Base-by-base conservation (phyloP, 2,888 invertebrate species). In the Oxyteleia sp. region DNA sequence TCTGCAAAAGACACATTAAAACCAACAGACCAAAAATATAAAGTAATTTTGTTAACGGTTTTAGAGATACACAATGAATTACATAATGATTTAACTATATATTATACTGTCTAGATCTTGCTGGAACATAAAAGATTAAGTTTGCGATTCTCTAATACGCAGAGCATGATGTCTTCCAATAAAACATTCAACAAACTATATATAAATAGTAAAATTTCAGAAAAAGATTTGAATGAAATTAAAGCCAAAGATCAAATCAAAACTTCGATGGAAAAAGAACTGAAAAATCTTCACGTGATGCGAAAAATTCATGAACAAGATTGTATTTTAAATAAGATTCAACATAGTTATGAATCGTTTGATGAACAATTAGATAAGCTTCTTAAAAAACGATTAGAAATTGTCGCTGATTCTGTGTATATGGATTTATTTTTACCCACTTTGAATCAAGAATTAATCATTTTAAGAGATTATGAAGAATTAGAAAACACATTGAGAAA, bases 381-480 rank as follows among this genome's bases (percentile, higher is more conserved):
- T 2, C 94, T 95, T 78, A 91, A 94, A 20, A 94, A 95, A 74
- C 95, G 96, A 23, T 93, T 96, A 11, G 92, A 95, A 4, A 94
- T 96, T 0, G 94, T 95, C 89, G 94, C 95, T 41, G 93, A 94
- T 16, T 93, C 94, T 0, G 94, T 94, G 76, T 95, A 96, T 59
- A 93, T 96, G 69, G 95, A 96, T 82, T 89, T 96, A 26, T 95
- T 95, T 89, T 92, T 96, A 51, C 94, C 96, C 18, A 96, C 96
- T 18, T 89, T 97, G 16, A 95, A 97, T 87, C 95, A 96, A 90
- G 97, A 97, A 91, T 94, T 97, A 89, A 94, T 96, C 53, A 95
- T 97, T 15, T 92, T 97, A 10, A 96, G 96, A 88, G 95, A 96
- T 45, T 97, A 96, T 87, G 97, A 97, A 90, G 94, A 95, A 2